A percentile compares a stretch with the other conserved stretches of the same genome.
These are phyloP conservation scores for Lycophotia porphyrea DNA, from an alignment of 2,888 invertebrate genomes.

Conservation along the genomic window DNA sequence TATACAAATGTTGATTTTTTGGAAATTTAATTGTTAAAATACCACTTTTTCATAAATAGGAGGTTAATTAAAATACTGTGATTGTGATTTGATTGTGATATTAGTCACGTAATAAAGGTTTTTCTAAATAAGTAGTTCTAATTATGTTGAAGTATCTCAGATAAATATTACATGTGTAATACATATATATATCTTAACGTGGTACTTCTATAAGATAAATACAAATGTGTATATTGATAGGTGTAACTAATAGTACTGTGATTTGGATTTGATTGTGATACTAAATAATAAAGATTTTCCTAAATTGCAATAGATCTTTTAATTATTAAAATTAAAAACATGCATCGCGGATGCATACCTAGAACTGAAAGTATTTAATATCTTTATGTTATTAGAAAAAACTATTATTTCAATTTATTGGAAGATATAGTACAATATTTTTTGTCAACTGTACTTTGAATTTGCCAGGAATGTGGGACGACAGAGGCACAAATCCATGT, in stretches of 20 bases:
- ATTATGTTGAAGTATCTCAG: constrained; percentile 27
- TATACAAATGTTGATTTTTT: constrained; percentile 25
- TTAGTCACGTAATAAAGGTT: too few relatives aligned
- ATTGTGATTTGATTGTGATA: constrained; percentile 30
- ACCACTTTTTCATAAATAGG: constrained; percentile 28
- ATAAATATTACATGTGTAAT: constrained; percentile 27
- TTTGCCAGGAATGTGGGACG: constrained; percentile 14
- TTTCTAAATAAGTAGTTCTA: constrained; percentile 27
- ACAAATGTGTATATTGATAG: constrained; percentile 25
- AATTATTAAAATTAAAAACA: constrained; percentile 27
- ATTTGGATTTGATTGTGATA: constrained; percentile 25
- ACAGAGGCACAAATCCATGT: too few relatives aligned
- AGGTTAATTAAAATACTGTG: constrained; percentile 29
- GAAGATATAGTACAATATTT: constrained; percentile 23
- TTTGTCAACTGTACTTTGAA: constrained; percentile 24
- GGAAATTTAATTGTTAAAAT: constrained; percentile 1
- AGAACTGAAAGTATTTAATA: constrained; percentile 27
- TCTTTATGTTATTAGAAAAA: constrained; percentile 29
- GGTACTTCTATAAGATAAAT: constrained; percentile 25
- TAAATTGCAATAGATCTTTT: constrained; percentile 20
- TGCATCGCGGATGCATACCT: constrained; percentile 27
- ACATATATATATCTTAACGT: constrained; percentile 23
- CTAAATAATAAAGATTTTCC: constrained; percentile 24
- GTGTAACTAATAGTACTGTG: constrained; percentile 24
- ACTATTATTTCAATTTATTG: constrained; percentile 25